Base-by-base conservation (phyloP, 2,113 vertebrate genomes). In the Pelodiscus sinensis region DNA sequence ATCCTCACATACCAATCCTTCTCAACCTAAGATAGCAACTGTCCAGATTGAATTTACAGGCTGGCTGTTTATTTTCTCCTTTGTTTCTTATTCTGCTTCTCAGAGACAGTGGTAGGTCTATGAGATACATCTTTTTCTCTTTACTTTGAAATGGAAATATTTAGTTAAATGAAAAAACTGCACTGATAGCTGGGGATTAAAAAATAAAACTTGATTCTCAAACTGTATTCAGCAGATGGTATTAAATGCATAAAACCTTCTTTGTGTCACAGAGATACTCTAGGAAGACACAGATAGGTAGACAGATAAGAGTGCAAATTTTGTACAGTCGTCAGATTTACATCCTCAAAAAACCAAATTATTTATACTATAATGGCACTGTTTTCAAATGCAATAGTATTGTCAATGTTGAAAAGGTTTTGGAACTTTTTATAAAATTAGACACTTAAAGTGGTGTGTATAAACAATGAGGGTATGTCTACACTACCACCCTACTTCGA, bases 71-170 rank as follows among this genome's bases (percentile, higher is more conserved):
- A 31, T 29, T 31, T 65, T 27, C 16, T 2, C 44, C 25, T 44
- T 0, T 4, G 31, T 86, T 85, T 90, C 85, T 83, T 27, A 24
- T 79, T 21, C 35, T 62, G 73, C 2, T 89, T 95, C 88, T 87
- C 58, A 81, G 90, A 82, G 2, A 54, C 1, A 84, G 24, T 12
- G 4, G 3, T 44, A 54, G 16, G 8, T 92, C 52, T 56, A 73
- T 38, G 9, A 92, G 56, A 84, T 52, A 84, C 0, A 18, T 50
- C 21, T 90, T 93, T 88, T 4, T 24, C 25, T 44, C 71, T 84
- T 85, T 22, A 13, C 62, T 87, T 84, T 25, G 78, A 94, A 93
- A 91, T 21, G 6, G 38, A 92, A 94, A 81, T 71, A 85, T 89
- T 35, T 62, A 77, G 82, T 25, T 77, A 54, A 68, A 87, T 54